These are phyloP conservation scores for Denticeps clupeoides DNA, from an alignment of 2,797 vertebrate genomes.

Conservation along the genomic window DNA sequence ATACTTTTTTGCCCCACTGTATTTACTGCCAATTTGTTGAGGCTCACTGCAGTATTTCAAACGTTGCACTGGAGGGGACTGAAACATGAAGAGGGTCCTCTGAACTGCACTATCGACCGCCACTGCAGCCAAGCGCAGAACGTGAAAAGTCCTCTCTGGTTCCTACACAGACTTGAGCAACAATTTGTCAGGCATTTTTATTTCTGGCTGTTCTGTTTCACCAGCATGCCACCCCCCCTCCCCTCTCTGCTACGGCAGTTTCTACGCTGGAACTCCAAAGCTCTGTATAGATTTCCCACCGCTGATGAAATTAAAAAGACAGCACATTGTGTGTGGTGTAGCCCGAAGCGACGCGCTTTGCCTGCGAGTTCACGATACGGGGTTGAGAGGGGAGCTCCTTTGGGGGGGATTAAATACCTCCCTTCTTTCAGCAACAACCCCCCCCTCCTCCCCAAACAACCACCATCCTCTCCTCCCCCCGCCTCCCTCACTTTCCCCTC, in stretches of 20 bases:
- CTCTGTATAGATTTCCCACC: conserved; percentile 70
- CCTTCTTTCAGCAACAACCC: conserved; percentile 21
- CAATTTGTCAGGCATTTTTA: conserved; percentile 56
- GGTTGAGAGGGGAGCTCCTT: conserved; percentile 76
- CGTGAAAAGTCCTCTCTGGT: conserved; percentile 5
- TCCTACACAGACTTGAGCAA: conserved; percentile 12
- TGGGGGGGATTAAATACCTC: conserved; percentile 74
- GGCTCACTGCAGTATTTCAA: background rate
- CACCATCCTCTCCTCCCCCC: background rate
- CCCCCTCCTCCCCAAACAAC: conserved; percentile 31
- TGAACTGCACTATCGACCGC: conserved; percentile 60
- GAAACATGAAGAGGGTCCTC: conserved; percentile 50
- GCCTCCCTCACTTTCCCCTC: conserved; percentile 8
- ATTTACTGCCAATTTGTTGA: background rate
- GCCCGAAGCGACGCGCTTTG: conserved; percentile 64
- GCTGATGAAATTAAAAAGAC: conserved; percentile 77
- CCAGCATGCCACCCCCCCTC: conserved; percentile 39
- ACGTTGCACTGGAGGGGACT: conserved; percentile 17
- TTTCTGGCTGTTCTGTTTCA: conserved; percentile 58
- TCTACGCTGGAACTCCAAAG: conserved; percentile 48
- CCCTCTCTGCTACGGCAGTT: background rate
- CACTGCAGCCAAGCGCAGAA: conserved; percentile 52
- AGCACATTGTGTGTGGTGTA: conserved; percentile 66
- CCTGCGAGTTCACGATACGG: conserved; percentile 71
- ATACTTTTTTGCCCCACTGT: background rate